phyloP scores from a whole-genome alignment of 2,113 vertebrate species.

The Oryctolagus cuniculus region DNA sequence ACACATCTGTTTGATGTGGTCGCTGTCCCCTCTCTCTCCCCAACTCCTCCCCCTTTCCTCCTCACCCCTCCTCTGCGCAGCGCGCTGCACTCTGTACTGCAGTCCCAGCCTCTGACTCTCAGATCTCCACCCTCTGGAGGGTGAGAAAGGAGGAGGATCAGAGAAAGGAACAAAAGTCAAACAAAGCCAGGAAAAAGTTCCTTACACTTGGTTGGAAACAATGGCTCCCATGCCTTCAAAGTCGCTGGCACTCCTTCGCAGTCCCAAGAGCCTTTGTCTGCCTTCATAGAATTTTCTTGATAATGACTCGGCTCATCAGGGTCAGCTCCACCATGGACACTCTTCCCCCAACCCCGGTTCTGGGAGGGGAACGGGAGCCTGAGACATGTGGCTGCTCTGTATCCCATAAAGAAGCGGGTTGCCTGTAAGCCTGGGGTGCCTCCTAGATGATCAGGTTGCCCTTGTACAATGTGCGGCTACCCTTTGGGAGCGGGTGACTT shows the following conservation, averaged over 20 bases:
- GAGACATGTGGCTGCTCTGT: conserved; percentile 46
- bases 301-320: conserved; percentile 67
- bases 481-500: conserved; percentile 77
- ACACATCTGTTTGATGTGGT: neutral
- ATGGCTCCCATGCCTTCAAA: neutral
- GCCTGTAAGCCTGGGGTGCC: conserved; percentile 66
- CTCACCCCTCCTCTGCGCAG: neutral
- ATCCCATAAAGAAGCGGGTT: conserved; percentile 64
- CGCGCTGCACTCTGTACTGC: no score
- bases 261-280: conserved; percentile 51
- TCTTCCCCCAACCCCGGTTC: neutral
- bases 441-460: conserved; percentile 24
- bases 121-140: neutral
- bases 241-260: neutral
- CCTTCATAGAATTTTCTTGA: conserved; percentile 65
- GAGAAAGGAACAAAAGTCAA: neutral
- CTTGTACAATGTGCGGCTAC: conserved; percentile 61
- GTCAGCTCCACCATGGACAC: neutral
- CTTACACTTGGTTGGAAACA: neutral
- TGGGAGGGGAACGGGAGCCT: conserved; percentile 54
- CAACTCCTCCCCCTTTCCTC: no score
- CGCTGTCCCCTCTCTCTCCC: no score
- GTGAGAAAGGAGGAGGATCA: neutral
- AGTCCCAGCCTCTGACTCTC: neutral
- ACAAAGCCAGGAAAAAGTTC: neutral